Base-by-base conservation (phyloP, 2,888 invertebrate genomes). In the Empis livida region DNA sequence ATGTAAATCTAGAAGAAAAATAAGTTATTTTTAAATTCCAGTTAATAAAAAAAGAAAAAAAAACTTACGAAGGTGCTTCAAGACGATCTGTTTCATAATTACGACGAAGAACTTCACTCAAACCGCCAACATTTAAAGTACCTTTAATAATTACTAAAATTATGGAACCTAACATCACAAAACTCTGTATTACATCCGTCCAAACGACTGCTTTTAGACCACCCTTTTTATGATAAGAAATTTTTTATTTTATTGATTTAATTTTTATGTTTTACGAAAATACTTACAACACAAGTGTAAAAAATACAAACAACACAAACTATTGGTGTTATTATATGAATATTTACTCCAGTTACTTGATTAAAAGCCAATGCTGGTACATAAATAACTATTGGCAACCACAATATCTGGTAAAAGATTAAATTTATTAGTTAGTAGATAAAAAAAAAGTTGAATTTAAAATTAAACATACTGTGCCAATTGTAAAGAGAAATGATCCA, bases 271-370 rank as follows among this genome's bases (percentile, higher is more conserved):
- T 20, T 20, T 20, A 20, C 3, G 6, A 30, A 47, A 20, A 14
- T 52, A 74, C 81, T 77, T 71, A 87, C 86, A 64, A 85, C 76
- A 56, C 84, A 82, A 1, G 88, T 91, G 60, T 91, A 91, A 64
- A 91, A 86, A 49, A 89, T 85, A 68, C 90, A 91, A 47, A 91
- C 83, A 37, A 85, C 61, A 59, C 89, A 89, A 10, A 90, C 85
- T 38, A 86, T 79, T 3, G 89, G 82, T 1, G 90, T 88, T 10
- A 89, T 82, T 23, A 85, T 73, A 65, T 90, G 89, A 11, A 90
- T 77, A 54, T 82, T 80, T 3, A 90, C 77, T 38, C 90, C 90
- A 48, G 90, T 91, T 17, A 91, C 84, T 78, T 84, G 84, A 72
- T 82, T 84, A 60, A 82, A 84, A 42, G 84, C 83, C 51, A 84